Percentiles rank a stretch among this genome's conserved stretches.
phyloP scores from a whole-genome alignment of 1,140 invertebrate species.

The Thaumetopoea pityocampa region DNA sequence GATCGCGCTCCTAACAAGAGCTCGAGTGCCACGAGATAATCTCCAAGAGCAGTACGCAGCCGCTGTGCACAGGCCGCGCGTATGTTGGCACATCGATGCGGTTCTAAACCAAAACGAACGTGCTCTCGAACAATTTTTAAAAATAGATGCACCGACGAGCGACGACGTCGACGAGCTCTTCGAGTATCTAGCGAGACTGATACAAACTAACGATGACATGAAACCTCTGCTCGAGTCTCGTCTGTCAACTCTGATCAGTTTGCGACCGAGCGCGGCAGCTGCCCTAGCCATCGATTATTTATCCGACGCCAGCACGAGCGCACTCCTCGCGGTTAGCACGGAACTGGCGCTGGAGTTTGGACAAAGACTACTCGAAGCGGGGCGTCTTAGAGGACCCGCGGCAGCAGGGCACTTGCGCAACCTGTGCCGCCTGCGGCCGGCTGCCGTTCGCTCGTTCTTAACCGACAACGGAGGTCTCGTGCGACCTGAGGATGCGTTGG shows the following conservation, averaged over 20 bases:
- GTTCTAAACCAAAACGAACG: conserved; percentile 34
- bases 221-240: conserved; percentile 27
- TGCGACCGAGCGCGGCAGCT: conserved; percentile 47
- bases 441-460: conserved; percentile 43
- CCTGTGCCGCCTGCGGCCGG: conserved; percentile 38
- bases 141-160: conserved; percentile 42
- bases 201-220: conserved; percentile 30
- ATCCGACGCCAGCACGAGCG: conserved; percentile 25
- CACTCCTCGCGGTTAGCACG: conserved; percentile 25
- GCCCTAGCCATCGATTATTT: conserved; percentile 43
- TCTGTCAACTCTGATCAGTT: conserved; percentile 33
- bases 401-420: conserved; percentile 47
- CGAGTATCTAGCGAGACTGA: conserved; percentile 51
- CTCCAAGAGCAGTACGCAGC: conserved; percentile 21
- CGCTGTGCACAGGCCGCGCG: conserved; percentile 33
- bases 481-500: conserved; percentile 57
- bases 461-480: conserved; percentile 42
- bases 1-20: conserved; percentile 31
- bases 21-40: conserved; percentile 25
- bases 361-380: conserved; percentile 45
- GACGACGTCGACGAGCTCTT: conserved; percentile 61
- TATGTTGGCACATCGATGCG: conserved; percentile 43
- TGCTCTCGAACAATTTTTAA: conserved; percentile 50
- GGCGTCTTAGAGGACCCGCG: conserved; percentile 43
- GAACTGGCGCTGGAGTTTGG: conserved; percentile 46